phyloP scores from a whole-genome alignment of 1,140 invertebrate species.

The Ostrea denselamellosa region DNA sequence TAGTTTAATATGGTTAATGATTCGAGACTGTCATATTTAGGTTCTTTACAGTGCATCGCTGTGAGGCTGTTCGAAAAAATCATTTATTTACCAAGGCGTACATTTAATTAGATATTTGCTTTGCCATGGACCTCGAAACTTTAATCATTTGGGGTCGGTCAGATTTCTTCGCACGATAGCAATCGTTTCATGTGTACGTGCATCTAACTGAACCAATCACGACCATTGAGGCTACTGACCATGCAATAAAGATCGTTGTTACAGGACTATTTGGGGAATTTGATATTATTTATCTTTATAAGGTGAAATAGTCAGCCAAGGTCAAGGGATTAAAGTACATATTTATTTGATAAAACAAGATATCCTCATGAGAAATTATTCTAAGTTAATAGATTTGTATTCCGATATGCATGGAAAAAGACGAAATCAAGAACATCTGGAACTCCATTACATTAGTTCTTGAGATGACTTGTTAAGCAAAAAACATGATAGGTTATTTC shows the following conservation, averaged over 20 bases:
- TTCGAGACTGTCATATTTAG: not conserved
- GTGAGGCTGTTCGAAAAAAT: not conserved
- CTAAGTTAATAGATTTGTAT: not conserved
- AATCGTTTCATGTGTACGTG: not conserved
- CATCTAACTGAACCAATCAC: not conserved
- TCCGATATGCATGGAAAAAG: not conserved
- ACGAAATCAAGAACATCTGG: not conserved
- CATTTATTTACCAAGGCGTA: not conserved
- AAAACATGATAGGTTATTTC: too few relatives aligned
- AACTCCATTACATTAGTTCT: not conserved
- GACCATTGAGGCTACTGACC: not conserved
- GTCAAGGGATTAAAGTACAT: not conserved
- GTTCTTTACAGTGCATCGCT: not conserved
- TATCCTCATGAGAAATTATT: constrained; percentile 9
- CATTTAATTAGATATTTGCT: not conserved
- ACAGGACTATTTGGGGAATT: not conserved
- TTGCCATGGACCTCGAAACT: not conserved
- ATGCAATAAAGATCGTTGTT: not conserved
- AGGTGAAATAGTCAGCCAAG: not conserved
- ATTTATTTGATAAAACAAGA: not conserved
- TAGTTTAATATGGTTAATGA: constrained; percentile 27
- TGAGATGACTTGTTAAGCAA: too few relatives aligned
- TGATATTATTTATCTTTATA: not conserved
- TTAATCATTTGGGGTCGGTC: not conserved
- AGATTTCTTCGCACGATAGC: not conserved